Conservation (phyloP, 2,888 invertebrate genomes). For the Seladonia tumulorum region DNA sequence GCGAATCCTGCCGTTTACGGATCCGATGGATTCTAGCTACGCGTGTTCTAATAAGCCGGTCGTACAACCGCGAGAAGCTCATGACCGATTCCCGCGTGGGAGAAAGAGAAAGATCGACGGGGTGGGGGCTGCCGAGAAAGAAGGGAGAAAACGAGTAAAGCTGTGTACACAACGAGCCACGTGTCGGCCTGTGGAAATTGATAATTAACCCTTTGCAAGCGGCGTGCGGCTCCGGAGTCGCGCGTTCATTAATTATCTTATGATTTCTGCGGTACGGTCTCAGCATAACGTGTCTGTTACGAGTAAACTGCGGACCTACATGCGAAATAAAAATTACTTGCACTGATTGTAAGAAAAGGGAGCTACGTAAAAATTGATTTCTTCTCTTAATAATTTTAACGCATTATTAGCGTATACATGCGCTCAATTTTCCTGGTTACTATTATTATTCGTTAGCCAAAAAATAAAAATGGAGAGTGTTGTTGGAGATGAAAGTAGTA, state of each 20-base stretch:
- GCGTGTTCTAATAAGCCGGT: conserved; percentile 71
- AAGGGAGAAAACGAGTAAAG: conserved; percentile 11
- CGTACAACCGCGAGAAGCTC: conserved; percentile 46
- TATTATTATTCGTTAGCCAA: too few relatives aligned
- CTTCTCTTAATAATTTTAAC: too few relatives aligned
- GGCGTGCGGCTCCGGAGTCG: background rate
- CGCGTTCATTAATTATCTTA: background rate
- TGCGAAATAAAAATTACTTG: too few relatives aligned
- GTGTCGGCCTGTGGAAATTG: background rate
- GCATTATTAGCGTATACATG: too few relatives aligned
- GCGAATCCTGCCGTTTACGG: conserved; percentile 73
- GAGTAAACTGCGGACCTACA: too few relatives aligned
- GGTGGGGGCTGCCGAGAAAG: background rate
- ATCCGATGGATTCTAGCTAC: conserved; percentile 61
- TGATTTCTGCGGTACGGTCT: background rate
- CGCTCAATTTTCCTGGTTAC: too few relatives aligned
- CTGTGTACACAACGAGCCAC: conserved; percentile 3
- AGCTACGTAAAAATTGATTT: too few relatives aligned
- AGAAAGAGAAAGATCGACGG: conserved; percentile 44
- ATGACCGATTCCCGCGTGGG: conserved; percentile 67
- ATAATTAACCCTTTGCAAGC: background rate
- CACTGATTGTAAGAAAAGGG: too few relatives aligned
- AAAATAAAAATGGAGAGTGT: too few relatives aligned
- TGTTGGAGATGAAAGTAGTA: too few relatives aligned
- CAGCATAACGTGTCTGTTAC: too few relatives aligned